Evolutionary conservation across 2,888 invertebrate genomes (phyloP).

Genomic region (Zonitis immaculata): DNA sequence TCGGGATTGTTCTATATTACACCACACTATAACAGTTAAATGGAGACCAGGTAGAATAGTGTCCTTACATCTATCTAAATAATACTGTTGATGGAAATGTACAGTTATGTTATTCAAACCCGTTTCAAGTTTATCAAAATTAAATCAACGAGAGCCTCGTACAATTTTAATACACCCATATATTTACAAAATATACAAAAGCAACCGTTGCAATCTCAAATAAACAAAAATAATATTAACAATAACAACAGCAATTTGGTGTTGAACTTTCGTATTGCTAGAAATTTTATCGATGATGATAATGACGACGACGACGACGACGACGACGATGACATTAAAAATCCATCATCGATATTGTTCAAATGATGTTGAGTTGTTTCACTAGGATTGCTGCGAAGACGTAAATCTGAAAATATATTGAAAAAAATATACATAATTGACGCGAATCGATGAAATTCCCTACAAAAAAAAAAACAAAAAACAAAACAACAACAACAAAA

Average conservation of each 20-base stretch:
- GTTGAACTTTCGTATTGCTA: not conserved
- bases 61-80: conserved; percentile 9
- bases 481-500: no score
- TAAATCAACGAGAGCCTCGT: conserved; percentile 1
- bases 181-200: conserved; percentile 12
- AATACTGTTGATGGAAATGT: conserved; percentile 11
- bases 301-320: conserved; percentile 7
- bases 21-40: conserved; percentile 1
- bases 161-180: conserved; percentile 10
- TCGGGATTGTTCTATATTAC: conserved; percentile 5
- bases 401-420: conserved; percentile 33
- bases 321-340: conserved; percentile 17
- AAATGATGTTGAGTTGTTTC: conserved; percentile 35
- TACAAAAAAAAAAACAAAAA: no score
- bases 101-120: conserved; percentile 1
- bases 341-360: conserved; percentile 28
- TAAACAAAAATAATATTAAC: conserved; percentile 8
- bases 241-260: not conserved
- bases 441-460: no score
- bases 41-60: conserved; percentile 1
- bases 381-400: conserved; percentile 38
- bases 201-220: conserved; percentile 5
- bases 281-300: not conserved
- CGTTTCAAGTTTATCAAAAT: conserved; percentile 6
- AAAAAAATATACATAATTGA: no score